A percentile compares a stretch with the other conserved stretches of the same genome.
phyloP scores from a whole-genome alignment of 2,888 invertebrate genomes.

The Hecatera dysodea region DNA sequence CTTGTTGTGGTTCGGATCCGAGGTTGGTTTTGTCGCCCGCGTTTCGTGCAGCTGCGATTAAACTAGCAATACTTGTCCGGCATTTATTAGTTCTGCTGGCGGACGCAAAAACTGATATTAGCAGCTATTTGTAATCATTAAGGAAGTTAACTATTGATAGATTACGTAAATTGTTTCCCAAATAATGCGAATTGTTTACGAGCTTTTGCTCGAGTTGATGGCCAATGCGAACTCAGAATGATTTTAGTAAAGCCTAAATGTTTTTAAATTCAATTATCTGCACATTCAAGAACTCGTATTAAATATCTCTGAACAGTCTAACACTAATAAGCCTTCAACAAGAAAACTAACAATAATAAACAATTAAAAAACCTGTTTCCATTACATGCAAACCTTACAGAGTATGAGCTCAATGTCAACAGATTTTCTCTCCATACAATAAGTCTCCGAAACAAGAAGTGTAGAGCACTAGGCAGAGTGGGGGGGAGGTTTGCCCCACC shows the following conservation, averaged over 20 bases:
- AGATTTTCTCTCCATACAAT: slow-evolving; percentile 81
- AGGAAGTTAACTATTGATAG: slow-evolving; percentile 34
- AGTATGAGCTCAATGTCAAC: slow-evolving; percentile 86
- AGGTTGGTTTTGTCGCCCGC: slow-evolving; percentile 87
- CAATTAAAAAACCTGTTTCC: slow-evolving; percentile 51
- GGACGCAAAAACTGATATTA: slow-evolving; percentile 51
- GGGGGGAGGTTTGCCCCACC: slow-evolving; percentile 71
- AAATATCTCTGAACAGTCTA: neutral
- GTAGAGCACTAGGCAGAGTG: slow-evolving; percentile 79
- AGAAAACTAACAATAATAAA: slow-evolving; percentile 52
- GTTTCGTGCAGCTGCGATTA: slow-evolving; percentile 88
- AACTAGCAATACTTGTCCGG: slow-evolving; percentile 87
- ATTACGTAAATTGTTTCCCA: slow-evolving; percentile 3
- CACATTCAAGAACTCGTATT: neutral
- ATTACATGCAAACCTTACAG: slow-evolving; percentile 38
- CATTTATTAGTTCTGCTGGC: slow-evolving; percentile 84
- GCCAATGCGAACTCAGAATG: neutral
- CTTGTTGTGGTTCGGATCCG: slow-evolving; percentile 88
- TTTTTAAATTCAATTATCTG: neutral
- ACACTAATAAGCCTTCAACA: slow-evolving; percentile 49
- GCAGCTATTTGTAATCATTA: slow-evolving; percentile 32
- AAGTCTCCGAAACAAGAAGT: slow-evolving; percentile 83
- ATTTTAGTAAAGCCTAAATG: neutral
- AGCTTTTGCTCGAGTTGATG: slow-evolving; percentile 6
- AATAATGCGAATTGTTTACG: neutral